Conservation (phyloP, 2,797 vertebrate genomes). For the Setipinna tenuifilis region DNA sequence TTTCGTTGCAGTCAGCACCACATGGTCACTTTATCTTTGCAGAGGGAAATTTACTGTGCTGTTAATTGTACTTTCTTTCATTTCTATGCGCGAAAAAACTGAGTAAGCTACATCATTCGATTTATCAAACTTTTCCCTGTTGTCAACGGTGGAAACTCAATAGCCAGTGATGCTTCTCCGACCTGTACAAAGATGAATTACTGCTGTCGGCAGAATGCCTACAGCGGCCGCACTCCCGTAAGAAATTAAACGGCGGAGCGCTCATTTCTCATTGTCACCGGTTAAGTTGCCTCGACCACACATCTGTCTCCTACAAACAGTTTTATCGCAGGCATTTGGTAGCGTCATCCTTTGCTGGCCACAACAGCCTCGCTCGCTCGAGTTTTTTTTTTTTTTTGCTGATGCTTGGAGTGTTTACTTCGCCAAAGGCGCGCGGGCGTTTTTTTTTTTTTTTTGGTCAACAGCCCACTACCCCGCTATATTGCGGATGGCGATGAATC, state of each 20-base stretch:
- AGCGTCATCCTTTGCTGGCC: neutral
- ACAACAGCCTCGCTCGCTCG: neutral
- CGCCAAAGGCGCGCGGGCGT: neutral
- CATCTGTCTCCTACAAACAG: neutral
- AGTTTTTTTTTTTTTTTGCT: neutral
- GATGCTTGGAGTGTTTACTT: neutral
- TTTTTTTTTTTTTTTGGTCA: neutral
- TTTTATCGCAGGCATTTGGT: neutral
- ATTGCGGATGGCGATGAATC: slow-evolving; percentile 12
- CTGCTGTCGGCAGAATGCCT: neutral
- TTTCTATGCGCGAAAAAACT: neutral
- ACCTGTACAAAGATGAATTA: neutral
- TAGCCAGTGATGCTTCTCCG: neutral
- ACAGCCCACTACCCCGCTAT: neutral
- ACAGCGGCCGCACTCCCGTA: neutral
- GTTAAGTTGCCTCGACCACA: neutral
- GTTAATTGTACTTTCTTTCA: neutral
- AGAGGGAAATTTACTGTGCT: neutral
- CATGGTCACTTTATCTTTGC: neutral
- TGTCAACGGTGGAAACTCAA: neutral
- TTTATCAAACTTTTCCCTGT: neutral
- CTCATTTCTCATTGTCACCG: neutral
- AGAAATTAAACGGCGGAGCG: neutral
- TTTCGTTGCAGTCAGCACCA: neutral
- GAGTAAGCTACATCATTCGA: neutral